Base-by-base conservation (phyloP, 2,888 invertebrate genomes). In the Frankliniella intonsa region DNA sequence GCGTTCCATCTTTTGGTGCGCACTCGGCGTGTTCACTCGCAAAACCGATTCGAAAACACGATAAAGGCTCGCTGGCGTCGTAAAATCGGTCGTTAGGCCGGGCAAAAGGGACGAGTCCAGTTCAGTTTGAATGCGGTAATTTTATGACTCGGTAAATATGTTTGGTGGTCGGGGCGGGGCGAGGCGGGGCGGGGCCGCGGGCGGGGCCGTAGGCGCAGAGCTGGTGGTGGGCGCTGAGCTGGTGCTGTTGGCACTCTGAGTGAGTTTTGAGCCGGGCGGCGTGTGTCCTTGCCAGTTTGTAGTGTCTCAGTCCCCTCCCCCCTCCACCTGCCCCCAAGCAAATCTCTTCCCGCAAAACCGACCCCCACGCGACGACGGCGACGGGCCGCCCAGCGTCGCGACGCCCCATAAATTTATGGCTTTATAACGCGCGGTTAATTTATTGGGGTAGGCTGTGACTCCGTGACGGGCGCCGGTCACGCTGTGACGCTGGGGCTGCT, bases 91-190 rank as follows among this genome's bases (percentile, higher is more conserved):
- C 69, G 69, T 76, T 76, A 76, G 69, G 25, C n/a, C 55, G 55
- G 17, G 17, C 62, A 17, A 17, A 62, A 17, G 25, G 69, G 69
- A 76, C 69, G 69, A 76, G 69, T 55, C 55, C 55, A 55, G 55
- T 19, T 14, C 69, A 76, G 69, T 76, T 76, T 76, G 69, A 76
- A 76, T 76, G 69, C 69, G 69, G 69, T 76, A 22, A 25, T 25
- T 76, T 76, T 76, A 76, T 76, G 69, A 76, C 69, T 76, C 69
- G 69, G 69, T 76, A 76, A 76, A 76, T 76, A 76, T 76, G 69
- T 76, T 76, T 76, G 69, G 69, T 17, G 14, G 19, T 5, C 62
- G 38, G 55, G 55, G 14, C 55, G 14, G 5, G 12, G 14, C 14
- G 55, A 12, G 55, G 55, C 55, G 0, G 5, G 5, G 55, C 55